Evolutionary conservation across 2,113 vertebrate genomes (phyloP).

Genomic region (human): DNA sequence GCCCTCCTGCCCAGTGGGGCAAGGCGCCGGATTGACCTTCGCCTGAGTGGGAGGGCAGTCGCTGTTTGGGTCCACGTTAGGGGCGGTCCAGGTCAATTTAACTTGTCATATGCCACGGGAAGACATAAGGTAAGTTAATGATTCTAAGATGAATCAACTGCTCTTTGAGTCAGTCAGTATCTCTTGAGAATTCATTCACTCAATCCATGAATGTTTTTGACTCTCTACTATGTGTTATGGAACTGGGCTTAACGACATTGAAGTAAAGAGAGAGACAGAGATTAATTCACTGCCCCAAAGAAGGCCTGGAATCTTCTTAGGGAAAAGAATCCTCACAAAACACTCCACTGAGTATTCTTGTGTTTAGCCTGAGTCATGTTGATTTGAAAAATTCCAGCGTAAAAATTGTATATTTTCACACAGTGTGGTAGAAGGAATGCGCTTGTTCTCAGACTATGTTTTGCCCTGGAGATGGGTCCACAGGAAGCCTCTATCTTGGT

Average conservation of each 20-base stretch:
- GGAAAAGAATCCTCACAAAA: neutral
- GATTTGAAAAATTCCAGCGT: neutral
- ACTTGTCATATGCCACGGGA: accelerated
- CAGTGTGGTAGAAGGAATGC: neutral
- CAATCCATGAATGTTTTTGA: too few species aligned
- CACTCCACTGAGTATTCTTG: neutral
- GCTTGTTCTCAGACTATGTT: neutral
- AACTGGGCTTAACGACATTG: neutral
- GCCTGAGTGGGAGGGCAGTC: neutral
- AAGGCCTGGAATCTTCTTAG: neutral
- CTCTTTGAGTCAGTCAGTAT: neutral
- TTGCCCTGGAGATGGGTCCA: too few species aligned
- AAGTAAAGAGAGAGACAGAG: neutral
- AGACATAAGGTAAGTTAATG: neutral
- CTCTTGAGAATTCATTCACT: neutral
- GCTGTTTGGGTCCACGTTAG: accelerated
- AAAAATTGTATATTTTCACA: neutral
- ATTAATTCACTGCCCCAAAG: neutral
- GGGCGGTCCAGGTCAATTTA: accelerated
- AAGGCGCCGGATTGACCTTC: accelerated
- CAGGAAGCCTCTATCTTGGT: neutral
- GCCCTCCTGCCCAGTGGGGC: neutral
- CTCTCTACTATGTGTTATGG: neutral
- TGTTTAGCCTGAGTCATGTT: neutral
- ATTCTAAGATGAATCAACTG: neutral